A percentile compares a stretch with the other conserved stretches of the same genome.
These are phyloP conservation scores for Sebastes reedi DNA, from an alignment of 2,797 vertebrate species.

Conservation along the genomic window DNA sequence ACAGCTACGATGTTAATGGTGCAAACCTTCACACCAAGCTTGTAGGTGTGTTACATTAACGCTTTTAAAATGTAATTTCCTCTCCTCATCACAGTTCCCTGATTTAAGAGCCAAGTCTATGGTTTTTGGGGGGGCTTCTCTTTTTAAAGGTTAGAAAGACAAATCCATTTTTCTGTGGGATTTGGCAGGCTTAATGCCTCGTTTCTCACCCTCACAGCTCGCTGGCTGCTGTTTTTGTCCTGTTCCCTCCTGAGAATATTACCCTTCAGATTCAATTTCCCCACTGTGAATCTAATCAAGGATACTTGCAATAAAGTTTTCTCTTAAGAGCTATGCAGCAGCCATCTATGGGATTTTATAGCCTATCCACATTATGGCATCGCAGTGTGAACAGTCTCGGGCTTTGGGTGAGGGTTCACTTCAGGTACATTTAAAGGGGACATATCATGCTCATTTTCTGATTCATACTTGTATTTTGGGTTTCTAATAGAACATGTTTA, in stretches of 20 bases:
- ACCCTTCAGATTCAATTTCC: constrained; percentile 51
- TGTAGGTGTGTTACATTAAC: constrained; percentile 16
- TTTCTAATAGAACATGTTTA: not conserved
- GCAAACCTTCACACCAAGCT: constrained; percentile 2
- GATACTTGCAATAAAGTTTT: constrained; percentile 45
- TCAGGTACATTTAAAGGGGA: not conserved
- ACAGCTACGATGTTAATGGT: not conserved
- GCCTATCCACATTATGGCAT: constrained; percentile 10
- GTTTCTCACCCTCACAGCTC: constrained; percentile 19
- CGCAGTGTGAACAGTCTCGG: not conserved
- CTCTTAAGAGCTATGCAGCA: constrained; percentile 29
- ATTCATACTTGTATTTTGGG: not conserved
- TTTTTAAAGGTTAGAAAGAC: constrained; percentile 27
- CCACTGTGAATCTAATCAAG: constrained; percentile 60
- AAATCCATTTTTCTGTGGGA: constrained; percentile 19
- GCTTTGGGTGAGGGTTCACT: not conserved
- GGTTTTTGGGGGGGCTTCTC: not conserved
- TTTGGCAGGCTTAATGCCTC: constrained; percentile 28
- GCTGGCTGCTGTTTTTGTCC: constrained; percentile 26
- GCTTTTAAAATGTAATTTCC: constrained; percentile 11
- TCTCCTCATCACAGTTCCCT: not conserved
- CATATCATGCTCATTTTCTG: not conserved
- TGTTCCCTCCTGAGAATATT: constrained; percentile 40
- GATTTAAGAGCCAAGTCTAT: not conserved
- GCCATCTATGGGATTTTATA: constrained; percentile 39